Conservation (phyloP, 2,113 vertebrate genomes). For the Riparia riparia region DNA sequence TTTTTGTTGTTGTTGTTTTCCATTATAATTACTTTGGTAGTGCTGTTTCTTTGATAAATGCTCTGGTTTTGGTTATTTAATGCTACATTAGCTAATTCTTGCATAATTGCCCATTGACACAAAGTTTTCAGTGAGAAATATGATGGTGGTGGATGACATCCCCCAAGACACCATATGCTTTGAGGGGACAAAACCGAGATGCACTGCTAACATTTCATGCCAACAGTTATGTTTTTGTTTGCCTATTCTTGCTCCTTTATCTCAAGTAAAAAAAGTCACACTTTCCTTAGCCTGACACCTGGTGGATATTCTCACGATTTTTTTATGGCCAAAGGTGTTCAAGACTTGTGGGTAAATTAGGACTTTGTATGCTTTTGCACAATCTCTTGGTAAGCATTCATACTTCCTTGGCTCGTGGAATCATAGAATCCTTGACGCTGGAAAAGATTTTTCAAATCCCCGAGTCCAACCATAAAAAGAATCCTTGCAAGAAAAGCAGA, state of each 20-base stretch:
- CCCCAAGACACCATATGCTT: not conserved
- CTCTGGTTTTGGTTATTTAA: not conserved
- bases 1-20: too few species aligned
- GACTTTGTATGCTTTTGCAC: constrained; percentile 52
- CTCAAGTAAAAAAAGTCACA: not conserved
- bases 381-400: constrained; percentile 56
- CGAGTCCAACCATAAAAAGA: accelerated
- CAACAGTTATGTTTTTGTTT: not conserved
- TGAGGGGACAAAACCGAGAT: accelerated
- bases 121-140: not conserved
- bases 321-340: not conserved
- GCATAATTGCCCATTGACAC: accelerated
- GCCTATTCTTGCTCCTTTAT: not conserved
- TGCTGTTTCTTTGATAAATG: not conserved
- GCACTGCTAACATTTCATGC: not conserved
- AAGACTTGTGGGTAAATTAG: too few species aligned
- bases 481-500: not conserved
- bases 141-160: not conserved
- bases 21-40: not conserved
- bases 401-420: not conserved
- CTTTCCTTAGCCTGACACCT: constrained; percentile 52
- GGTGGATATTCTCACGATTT: not conserved
- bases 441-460: not conserved
- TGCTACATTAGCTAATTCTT: not conserved
- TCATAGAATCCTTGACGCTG: accelerated